These are phyloP conservation scores for Psylliodes chrysocephalus DNA, from an alignment of 2,888 invertebrate genomes.

Conservation along the genomic window DNA sequence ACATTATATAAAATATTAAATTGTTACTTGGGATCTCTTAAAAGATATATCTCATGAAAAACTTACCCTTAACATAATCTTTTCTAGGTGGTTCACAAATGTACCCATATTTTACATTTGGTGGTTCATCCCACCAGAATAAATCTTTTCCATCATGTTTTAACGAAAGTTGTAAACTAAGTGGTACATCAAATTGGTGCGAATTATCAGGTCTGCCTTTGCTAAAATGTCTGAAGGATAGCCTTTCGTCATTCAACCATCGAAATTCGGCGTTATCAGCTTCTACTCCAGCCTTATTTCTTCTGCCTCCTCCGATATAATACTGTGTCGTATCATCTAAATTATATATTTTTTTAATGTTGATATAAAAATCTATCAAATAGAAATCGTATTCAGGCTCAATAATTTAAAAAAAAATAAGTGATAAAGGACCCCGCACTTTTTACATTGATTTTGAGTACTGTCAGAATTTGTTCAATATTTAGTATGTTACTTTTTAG, in stretches of 20 bases:
- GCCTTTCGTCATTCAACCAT: neutral
- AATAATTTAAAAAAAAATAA: too few relatives aligned
- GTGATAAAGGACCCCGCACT: too few relatives aligned
- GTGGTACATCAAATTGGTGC: neutral
- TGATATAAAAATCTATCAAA: too few relatives aligned
- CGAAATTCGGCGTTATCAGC: neutral
- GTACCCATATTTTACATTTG: neutral
- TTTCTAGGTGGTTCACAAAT: neutral
- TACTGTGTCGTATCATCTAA: neutral
- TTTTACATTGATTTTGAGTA: too few relatives aligned
- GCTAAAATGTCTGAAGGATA: neutral
- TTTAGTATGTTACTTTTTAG: too few relatives aligned
- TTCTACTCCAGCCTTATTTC: neutral
- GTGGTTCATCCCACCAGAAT: neutral
- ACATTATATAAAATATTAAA: too few relatives aligned
- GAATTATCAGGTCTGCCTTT: neutral
- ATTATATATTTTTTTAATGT: too few relatives aligned
- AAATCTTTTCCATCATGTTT: neutral
- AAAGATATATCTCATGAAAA: too few relatives aligned
- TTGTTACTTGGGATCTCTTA: too few relatives aligned
- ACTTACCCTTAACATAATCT: too few relatives aligned
- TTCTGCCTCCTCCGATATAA: neutral
- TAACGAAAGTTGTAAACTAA: neutral
- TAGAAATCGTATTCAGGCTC: too few relatives aligned
- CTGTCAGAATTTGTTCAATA: too few relatives aligned